Conservation (phyloP, 2,888 invertebrate genomes). For the Harpalus rubripes region DNA sequence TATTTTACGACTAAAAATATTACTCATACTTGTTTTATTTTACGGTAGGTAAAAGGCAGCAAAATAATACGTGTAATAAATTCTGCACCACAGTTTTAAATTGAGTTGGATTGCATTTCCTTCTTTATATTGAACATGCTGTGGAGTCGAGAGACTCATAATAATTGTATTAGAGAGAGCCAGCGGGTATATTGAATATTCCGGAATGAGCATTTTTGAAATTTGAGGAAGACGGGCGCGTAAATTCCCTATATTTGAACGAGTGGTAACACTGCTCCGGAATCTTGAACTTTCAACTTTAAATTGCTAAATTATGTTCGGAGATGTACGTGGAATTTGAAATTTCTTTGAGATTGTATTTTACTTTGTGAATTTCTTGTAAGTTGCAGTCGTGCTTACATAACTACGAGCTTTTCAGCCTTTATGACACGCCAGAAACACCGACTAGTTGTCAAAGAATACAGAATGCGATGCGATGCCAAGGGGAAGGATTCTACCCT, state of each 20-base stretch:
- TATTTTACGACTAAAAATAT: no score
- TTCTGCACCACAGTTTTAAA: background rate
- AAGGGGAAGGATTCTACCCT: background rate
- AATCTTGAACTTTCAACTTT: conserved; percentile 61
- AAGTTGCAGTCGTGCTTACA: conserved; percentile 57
- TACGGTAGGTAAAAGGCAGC: background rate
- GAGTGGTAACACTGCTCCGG: conserved; percentile 50
- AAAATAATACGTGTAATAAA: background rate
- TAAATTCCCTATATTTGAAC: conserved; percentile 39
- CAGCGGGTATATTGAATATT: conserved; percentile 22
- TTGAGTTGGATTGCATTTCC: background rate
- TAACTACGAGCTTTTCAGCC: conserved; percentile 47
- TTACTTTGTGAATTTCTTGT: conserved; percentile 59
- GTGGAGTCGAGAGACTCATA: background rate
- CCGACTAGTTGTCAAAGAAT: conserved; percentile 54
- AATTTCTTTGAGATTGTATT: conserved; percentile 63
- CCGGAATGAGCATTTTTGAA: conserved; percentile 26
- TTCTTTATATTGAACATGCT: background rate
- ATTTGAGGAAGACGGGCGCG: conserved; percentile 23
- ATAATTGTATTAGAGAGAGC: conserved; percentile 2
- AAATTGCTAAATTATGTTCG: conserved; percentile 63
- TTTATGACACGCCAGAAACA: conserved; percentile 53
- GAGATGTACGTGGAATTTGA: conserved; percentile 59
- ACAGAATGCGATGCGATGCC: conserved; percentile 10
- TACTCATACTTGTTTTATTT: background rate